Evolutionary conservation across 2,797 vertebrate species (phyloP).

Genomic region (Pyrrhura leucotis): DNA sequence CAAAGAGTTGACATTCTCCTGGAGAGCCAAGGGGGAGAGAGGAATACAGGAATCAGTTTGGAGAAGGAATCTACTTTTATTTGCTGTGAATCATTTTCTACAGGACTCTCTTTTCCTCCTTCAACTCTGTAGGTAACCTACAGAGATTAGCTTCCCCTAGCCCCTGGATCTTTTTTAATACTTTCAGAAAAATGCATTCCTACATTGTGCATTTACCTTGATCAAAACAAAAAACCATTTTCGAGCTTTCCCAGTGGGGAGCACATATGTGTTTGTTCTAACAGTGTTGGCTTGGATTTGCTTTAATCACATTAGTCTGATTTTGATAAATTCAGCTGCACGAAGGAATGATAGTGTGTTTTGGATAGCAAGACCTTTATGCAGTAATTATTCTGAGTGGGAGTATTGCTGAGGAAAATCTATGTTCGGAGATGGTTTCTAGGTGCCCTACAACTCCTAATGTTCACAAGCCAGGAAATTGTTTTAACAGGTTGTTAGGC

Average conservation of each 20-base stretch:
- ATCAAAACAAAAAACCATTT: background rate
- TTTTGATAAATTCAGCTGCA: background rate
- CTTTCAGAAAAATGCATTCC: background rate
- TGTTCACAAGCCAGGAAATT: conserved; percentile 9
- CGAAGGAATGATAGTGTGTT: background rate
- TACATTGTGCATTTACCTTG: background rate
- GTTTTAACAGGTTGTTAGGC: background rate
- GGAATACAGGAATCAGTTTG: background rate
- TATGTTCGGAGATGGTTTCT: conserved; percentile 5
- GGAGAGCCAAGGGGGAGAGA: background rate
- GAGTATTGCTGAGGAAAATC: background rate
- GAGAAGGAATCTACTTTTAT: background rate
- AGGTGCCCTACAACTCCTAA: background rate
- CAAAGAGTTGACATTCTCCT: background rate
- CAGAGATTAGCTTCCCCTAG: background rate
- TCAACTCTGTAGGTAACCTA: background rate
- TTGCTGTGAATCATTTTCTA: background rate
- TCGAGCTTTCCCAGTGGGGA: background rate
- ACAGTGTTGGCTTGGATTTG: background rate
- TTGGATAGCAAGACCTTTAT: background rate
- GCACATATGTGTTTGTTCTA: background rate
- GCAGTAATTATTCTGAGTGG: background rate
- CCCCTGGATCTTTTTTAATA: background rate
- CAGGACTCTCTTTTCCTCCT: background rate
- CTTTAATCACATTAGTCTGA: background rate